Percentiles rank a stretch among this genome's conserved stretches.
Conservation (phyloP, 2,113 vertebrate genomes). For the Indicator maculatus region DNA sequence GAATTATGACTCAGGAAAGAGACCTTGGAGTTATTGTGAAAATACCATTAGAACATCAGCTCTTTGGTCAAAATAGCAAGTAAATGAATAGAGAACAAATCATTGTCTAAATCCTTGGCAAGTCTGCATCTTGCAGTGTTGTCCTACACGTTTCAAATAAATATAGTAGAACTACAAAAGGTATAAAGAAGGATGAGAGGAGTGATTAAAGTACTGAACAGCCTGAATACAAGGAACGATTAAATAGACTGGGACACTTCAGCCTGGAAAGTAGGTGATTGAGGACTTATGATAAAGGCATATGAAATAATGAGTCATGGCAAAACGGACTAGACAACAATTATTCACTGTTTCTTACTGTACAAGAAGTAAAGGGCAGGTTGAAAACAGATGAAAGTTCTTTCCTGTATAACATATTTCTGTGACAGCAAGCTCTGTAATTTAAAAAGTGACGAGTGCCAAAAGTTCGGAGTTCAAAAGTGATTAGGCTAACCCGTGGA, state of each 20-base stretch:
- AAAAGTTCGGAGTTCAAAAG: background rate
- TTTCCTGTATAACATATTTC: background rate
- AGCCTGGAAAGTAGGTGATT: background rate
- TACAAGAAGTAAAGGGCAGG: background rate
- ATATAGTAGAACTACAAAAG: background rate
- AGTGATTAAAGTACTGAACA: background rate
- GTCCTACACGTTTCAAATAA: background rate
- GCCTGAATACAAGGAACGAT: background rate
- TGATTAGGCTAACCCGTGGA: background rate
- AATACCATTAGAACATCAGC: background rate
- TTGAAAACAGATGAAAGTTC: background rate
- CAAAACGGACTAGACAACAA: background rate
- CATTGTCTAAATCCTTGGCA: background rate
- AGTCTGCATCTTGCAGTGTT: background rate
- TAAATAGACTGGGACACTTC: constrained; percentile 19
- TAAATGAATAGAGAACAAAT: background rate
- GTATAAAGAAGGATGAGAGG: background rate
- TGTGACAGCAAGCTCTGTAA: background rate
- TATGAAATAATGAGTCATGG: constrained; percentile 5
- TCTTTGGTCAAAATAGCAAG: constrained; percentile 1
- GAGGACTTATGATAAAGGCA: background rate
- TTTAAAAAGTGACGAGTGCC: background rate
- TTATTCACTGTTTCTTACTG: background rate
- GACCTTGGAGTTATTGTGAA: constrained; percentile 19
- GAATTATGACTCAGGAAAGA: constrained; percentile 2